Evolutionary conservation across 1,140 invertebrate species (phyloP).

Genomic region (Caerostris darwini): DNA sequence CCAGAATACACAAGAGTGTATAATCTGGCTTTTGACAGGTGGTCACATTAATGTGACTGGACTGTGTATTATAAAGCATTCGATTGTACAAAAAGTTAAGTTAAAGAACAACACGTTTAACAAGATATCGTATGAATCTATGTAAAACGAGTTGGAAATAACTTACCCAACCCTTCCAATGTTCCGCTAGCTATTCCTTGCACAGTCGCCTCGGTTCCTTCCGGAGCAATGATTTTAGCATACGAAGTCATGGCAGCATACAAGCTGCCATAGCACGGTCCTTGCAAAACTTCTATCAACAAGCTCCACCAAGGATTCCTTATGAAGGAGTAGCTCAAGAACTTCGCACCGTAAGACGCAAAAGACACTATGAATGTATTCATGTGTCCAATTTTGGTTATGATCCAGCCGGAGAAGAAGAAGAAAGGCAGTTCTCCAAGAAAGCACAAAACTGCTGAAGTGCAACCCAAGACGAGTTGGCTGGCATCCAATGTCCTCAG

Average conservation of each 20-base stretch:
- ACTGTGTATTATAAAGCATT: too few relatives aligned
- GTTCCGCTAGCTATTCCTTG: conserved; percentile 90
- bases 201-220: conserved; percentile 85
- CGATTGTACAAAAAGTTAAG: too few relatives aligned
- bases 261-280: conserved; percentile 92
- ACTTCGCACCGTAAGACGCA: conserved; percentile 88
- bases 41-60: too few relatives aligned
- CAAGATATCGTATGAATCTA: too few relatives aligned
- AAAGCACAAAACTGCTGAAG: conserved; percentile 90
- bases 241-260: conserved; percentile 94
- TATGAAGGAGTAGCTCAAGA: conserved; percentile 89
- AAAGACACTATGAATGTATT: conserved; percentile 90
- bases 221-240: conserved; percentile 91
- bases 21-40: too few relatives aligned
- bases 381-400: conserved; percentile 91
- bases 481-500: conserved; percentile 80
- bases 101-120: too few relatives aligned
- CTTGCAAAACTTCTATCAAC: conserved; percentile 92
- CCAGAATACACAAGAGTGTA: too few relatives aligned
- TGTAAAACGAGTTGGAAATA: too few relatives aligned
- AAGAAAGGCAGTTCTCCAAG: conserved; percentile 94
- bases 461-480: conserved; percentile 90
- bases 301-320: conserved; percentile 90
- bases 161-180: conserved; percentile 79
- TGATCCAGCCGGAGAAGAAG: conserved; percentile 90